These are phyloP conservation scores for Athrips mouffetella DNA, from an alignment of 2,888 invertebrate genomes.

Conservation along the genomic window DNA sequence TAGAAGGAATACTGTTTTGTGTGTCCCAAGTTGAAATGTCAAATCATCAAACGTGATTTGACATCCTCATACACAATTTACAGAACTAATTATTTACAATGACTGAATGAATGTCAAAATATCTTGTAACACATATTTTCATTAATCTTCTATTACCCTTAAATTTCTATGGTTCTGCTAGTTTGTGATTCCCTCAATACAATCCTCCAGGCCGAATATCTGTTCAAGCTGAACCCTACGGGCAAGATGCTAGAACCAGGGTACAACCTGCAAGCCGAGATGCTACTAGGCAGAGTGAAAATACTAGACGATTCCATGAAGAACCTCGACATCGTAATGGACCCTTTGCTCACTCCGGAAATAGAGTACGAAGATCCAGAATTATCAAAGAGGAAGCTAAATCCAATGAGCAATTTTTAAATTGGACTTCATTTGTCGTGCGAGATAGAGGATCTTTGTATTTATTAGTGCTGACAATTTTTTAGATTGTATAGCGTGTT, in stretches of 20 bases:
- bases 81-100: no score
- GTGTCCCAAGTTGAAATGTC: no score
- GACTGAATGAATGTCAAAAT: no score
- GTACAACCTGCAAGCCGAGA: slow-evolving; percentile 77
- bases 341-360: slow-evolving; percentile 51
- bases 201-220: slow-evolving; percentile 81
- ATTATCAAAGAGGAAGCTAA: slow-evolving; percentile 29
- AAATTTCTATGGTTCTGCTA: no score
- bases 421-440: no score
- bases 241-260: slow-evolving; percentile 84
- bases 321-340: slow-evolving; percentile 61
- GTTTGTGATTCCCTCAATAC: no score
- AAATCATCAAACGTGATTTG: no score
- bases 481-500: no score
- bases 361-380: slow-evolving; percentile 30
- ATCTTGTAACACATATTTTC: neutral
- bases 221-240: slow-evolving; percentile 83
- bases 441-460: no score
- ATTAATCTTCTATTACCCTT: slow-evolving; percentile 16
- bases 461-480: no score
- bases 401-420: slow-evolving; percentile 49
- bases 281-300: slow-evolving; percentile 67
- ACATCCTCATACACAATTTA: no score
- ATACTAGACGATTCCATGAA: slow-evolving; percentile 60
- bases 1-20: no score